phyloP scores from a whole-genome alignment of 2,888 invertebrate species.

The Platerodrilus igneus region DNA sequence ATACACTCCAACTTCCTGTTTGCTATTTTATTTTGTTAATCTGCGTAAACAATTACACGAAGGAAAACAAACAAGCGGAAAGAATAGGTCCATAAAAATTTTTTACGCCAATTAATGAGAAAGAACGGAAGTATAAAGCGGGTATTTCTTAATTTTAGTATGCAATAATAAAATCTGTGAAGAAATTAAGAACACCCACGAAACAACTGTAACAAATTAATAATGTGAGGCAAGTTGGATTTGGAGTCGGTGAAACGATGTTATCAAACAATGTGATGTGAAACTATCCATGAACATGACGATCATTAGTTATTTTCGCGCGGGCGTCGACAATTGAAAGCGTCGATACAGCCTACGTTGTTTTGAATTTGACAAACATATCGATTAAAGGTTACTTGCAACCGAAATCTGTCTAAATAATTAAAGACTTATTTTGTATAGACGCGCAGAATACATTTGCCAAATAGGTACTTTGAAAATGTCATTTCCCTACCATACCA shows the following conservation, averaged over 20 bases:
- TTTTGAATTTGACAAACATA: no score
- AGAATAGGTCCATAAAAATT: constrained; percentile 4
- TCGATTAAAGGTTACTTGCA: no score
- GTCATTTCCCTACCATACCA: no score
- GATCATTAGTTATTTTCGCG: constrained; percentile 29
- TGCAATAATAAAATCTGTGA: no score
- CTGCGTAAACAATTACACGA: constrained; percentile 4
- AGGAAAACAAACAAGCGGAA: not conserved
- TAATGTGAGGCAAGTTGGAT: constrained; percentile 13
- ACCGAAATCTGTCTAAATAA: no score
- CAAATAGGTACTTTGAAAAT: no score
- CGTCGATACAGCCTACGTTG: no score
- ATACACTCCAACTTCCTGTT: constrained; percentile 8
- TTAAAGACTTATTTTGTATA: no score
- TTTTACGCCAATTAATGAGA: constrained; percentile 5
- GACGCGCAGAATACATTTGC: no score
- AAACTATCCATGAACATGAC: constrained; percentile 30
- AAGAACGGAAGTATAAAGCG: no score
- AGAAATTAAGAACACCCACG: constrained; percentile 5
- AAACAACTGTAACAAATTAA: constrained; percentile 11
- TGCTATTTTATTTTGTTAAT: constrained; percentile 3
- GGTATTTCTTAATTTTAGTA: no score
- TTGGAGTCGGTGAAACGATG: constrained; percentile 18
- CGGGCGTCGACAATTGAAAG: constrained; percentile 27
- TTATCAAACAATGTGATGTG: constrained; percentile 27